These are phyloP conservation scores for Pelobates cultripes DNA, from an alignment of 2,797 vertebrate species.

Conservation along the genomic window DNA sequence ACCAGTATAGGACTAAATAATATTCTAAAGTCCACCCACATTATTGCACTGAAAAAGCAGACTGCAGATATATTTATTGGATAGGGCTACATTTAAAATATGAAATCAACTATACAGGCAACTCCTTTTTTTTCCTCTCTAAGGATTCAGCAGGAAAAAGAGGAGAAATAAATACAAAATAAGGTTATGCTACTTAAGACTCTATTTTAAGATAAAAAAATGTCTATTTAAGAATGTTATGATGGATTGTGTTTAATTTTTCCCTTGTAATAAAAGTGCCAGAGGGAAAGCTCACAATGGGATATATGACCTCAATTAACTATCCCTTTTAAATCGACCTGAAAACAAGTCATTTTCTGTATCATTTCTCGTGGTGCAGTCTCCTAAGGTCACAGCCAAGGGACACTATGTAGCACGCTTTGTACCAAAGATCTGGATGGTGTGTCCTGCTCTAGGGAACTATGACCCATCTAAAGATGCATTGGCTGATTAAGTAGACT, in stretches of 20 bases:
- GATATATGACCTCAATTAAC: neutral
- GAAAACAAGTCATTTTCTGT: neutral
- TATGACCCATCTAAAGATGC: conserved; percentile 23
- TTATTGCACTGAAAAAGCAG: no score
- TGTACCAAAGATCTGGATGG: neutral
- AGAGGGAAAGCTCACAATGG: neutral
- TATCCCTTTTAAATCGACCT: neutral
- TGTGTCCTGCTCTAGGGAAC: conserved; percentile 9
- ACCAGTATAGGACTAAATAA: no score
- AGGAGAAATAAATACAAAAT: no score
- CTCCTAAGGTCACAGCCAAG: neutral
- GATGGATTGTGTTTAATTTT: neutral
- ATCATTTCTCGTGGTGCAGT: neutral
- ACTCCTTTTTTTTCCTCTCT: no score
- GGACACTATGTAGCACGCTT: neutral
- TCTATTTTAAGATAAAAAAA: neutral
- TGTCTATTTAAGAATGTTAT: neutral
- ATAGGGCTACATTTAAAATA: no score
- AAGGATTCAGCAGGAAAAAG: no score
- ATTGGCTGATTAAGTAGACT: conserved; percentile 24
- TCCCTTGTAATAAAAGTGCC: neutral
- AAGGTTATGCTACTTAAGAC: no score
- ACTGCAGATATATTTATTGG: no score
- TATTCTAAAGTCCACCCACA: no score
- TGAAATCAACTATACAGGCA: no score